Conservation (phyloP, 2,888 invertebrate species). For the Acronicta alni region DNA sequence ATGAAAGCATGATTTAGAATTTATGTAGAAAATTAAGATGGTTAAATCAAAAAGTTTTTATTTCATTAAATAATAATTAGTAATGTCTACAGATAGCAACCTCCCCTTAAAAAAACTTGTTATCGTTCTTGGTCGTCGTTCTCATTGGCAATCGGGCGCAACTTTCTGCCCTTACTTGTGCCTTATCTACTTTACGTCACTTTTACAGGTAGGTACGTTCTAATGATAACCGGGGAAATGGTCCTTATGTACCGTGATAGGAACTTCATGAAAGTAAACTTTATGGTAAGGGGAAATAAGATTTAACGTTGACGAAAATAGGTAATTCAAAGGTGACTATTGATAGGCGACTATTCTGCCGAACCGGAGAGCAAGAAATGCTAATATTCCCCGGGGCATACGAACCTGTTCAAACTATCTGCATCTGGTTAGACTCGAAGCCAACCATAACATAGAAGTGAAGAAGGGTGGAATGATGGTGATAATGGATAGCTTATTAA, state of each 20-base stretch:
- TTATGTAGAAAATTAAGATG: too few relatives aligned
- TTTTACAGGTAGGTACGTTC: slow-evolving; percentile 37
- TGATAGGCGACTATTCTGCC: too few relatives aligned
- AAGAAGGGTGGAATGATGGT: too few relatives aligned
- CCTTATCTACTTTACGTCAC: slow-evolving; percentile 57
- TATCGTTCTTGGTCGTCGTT: slow-evolving; percentile 51
- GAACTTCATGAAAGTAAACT: slow-evolving; percentile 1
- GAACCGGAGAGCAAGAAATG: too few relatives aligned
- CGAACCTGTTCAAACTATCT: too few relatives aligned
- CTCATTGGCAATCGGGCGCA: slow-evolving; percentile 55
- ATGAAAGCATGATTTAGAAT: too few relatives aligned
- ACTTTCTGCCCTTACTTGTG: slow-evolving; percentile 34
- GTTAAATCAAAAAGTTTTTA: too few relatives aligned
- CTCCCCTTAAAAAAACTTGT: slow-evolving; percentile 55
- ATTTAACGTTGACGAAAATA: neutral
- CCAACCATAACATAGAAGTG: too few relatives aligned
- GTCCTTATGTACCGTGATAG: slow-evolving; percentile 13
- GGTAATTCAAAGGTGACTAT: neutral
- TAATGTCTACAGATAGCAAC: neutral
- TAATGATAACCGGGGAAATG: slow-evolving; percentile 9
- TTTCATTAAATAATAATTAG: too few relatives aligned
- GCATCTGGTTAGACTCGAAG: too few relatives aligned
- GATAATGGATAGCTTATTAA: too few relatives aligned
- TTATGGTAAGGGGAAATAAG: neutral
- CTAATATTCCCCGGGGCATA: too few relatives aligned